These are phyloP conservation scores for Conomelus anceps DNA, from an alignment of 2,888 invertebrate genomes.

Conservation along the genomic window DNA sequence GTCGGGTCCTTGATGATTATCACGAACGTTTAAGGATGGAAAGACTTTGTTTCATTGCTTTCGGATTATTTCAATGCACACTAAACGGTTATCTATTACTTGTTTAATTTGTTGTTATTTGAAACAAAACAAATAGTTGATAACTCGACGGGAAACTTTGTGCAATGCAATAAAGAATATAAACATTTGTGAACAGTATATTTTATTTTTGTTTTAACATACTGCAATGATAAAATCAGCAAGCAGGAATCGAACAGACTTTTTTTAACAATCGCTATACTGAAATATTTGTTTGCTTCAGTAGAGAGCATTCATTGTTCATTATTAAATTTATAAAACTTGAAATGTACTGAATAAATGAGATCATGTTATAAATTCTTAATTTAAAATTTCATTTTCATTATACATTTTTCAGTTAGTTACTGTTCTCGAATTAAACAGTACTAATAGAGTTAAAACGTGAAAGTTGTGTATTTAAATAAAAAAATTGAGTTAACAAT, in stretches of 20 bases:
- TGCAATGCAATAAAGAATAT: too few species aligned
- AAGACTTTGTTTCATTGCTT: too few species aligned
- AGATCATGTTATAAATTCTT: not conserved
- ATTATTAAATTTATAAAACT: not conserved
- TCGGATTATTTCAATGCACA: too few species aligned
- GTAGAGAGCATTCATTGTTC: not conserved
- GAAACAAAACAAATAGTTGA: too few species aligned
- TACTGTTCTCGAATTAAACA: not conserved
- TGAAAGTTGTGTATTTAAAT: not conserved
- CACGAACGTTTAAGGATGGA: too few species aligned
- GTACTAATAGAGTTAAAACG: not conserved
- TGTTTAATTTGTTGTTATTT: too few species aligned
- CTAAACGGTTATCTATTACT: too few species aligned
- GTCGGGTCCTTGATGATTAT: too few species aligned
- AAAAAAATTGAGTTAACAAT: not conserved
- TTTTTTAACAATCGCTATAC: not conserved
- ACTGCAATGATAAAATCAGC: not conserved
- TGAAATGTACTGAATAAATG: not conserved
- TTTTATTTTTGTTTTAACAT: not conserved
- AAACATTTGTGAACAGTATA: not conserved
- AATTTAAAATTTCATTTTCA: too few species aligned
- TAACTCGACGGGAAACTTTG: too few species aligned
- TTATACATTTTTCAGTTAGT: too few species aligned
- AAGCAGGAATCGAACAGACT: not conserved
- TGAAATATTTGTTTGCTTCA: not conserved